Conservation (phyloP, 2,888 invertebrate species). For the Oxyteleia sp. region DNA sequence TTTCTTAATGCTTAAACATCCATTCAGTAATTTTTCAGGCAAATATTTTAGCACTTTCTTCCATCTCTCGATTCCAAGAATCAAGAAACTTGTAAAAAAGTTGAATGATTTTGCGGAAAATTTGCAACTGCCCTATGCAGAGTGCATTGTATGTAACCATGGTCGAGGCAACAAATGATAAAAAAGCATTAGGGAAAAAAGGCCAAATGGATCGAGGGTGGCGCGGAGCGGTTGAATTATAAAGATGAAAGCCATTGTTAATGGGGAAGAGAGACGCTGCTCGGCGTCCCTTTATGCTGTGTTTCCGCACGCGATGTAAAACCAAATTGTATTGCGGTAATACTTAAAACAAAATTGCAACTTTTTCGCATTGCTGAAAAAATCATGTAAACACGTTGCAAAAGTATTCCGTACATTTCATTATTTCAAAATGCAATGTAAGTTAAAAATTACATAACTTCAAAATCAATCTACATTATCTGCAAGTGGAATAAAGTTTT, state of each 20-base stretch:
- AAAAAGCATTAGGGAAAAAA: slow-evolving; percentile 84
- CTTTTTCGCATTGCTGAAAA: slow-evolving; percentile 37
- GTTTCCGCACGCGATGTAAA: slow-evolving; percentile 74
- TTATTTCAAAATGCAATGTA: too few species aligned
- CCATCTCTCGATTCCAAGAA: background rate
- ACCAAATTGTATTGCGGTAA: slow-evolving; percentile 68
- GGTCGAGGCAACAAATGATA: slow-evolving; percentile 78
- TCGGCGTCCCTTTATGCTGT: slow-evolving; percentile 74
- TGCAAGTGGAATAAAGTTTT: too few species aligned
- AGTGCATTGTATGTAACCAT: slow-evolving; percentile 35
- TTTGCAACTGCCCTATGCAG: slow-evolving; percentile 30
- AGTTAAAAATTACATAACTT: too few species aligned
- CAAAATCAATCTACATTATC: too few species aligned
- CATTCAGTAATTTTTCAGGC: background rate
- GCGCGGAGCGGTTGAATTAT: slow-evolving; percentile 85
- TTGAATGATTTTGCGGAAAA: slow-evolving; percentile 47
- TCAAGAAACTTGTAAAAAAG: slow-evolving; percentile 5
- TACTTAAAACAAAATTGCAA: slow-evolving; percentile 53
- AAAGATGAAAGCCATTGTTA: slow-evolving; percentile 86
- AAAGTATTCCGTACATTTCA: too few species aligned
- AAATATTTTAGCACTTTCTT: background rate
- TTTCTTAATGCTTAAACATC: background rate
- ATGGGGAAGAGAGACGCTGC: slow-evolving; percentile 80
- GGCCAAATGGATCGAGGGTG: slow-evolving; percentile 85
- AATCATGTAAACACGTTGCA: slow-evolving; percentile 26